Evolutionary conservation across 2,113 vertebrate genomes (phyloP), one percentile per base, ranked within the genome.

Genomic region (Lepisosteus oculatus): DNA sequence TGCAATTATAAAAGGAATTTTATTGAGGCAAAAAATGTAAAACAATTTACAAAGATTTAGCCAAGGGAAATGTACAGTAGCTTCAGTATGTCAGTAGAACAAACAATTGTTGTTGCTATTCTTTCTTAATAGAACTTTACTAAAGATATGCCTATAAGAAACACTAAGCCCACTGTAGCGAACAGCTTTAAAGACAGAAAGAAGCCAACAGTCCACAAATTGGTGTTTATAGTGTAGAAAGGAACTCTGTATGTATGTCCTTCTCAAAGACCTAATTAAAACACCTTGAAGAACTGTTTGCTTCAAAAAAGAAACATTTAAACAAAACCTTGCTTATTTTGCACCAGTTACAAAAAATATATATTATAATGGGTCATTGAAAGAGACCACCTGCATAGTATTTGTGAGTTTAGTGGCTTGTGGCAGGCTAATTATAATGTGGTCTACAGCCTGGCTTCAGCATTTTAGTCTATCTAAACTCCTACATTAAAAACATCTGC

Each of bases 221-320:
- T 51, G 47, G 9, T 51, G 47, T 51, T 51, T 51, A 51, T 9
- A 51, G 47, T 51, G 47, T 6, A 9, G 9, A 51, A 51, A 51
- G 47, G 9, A 51, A 51, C 5, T 6, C 47, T 51, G 3, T 51
- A 51, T 3, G 47, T 6, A 51, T 51, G 47, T 9, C 47, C 47
- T 51, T 6, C 47, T 70, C 73, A 75, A 67, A 62, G 67, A 55
- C 44, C 55, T 64, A 44, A 64, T 74, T 73, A 65, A 54, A 43
- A 43, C 64, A 55, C 65, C n/a, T 9, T 59, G 9, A 11, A 63
- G 43, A 63, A 55, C 41, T 29, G 29, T 29, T 29, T 29, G 29
- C 29, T 29, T 29, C 42, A 66, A 54, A 45, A 65, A 45, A 41
- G 54, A 68, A 12, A 5, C 62, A 41, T 54, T 8, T 54, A 6